phyloP scores from a whole-genome alignment of 2,113 vertebrate species.

The Columba janthina region DNA sequence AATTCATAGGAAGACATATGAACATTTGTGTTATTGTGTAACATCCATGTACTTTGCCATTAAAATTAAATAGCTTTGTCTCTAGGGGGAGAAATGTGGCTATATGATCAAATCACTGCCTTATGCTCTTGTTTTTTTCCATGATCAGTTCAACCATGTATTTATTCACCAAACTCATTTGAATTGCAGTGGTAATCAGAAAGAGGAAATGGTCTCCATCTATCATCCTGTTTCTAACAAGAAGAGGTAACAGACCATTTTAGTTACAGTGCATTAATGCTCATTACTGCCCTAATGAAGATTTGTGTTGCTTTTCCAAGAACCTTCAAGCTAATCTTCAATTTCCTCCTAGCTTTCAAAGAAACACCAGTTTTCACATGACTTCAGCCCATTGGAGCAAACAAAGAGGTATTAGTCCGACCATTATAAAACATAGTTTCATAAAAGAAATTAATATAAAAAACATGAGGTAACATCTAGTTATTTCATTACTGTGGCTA shows the following conservation, averaged over 20 bases:
- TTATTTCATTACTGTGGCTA: constrained; percentile 12
- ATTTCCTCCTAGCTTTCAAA: constrained; percentile 56
- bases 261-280: constrained; percentile 72
- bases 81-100: background rate
- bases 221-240: constrained; percentile 65
- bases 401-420: background rate
- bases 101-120: constrained; percentile 5
- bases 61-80: constrained; percentile 5
- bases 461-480: background rate
- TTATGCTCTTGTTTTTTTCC: constrained; percentile 28
- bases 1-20: background rate
- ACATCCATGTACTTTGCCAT: background rate
- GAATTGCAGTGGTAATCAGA: constrained; percentile 53
- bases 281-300: constrained; percentile 72
- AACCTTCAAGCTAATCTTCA: constrained; percentile 51
- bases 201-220: constrained; percentile 62
- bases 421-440: constrained; percentile 14
- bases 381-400: background rate
- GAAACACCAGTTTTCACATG: constrained; percentile 25
- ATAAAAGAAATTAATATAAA: constrained; percentile 10
- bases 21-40: background rate
- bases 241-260: constrained; percentile 69
- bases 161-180: constrained; percentile 61
- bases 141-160: background rate
- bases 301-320: constrained; percentile 72